Evolutionary conservation across 2,113 vertebrate genomes (phyloP), one percentile per base, ranked within the genome.

Genomic region (Echinops telfairi): DNA sequence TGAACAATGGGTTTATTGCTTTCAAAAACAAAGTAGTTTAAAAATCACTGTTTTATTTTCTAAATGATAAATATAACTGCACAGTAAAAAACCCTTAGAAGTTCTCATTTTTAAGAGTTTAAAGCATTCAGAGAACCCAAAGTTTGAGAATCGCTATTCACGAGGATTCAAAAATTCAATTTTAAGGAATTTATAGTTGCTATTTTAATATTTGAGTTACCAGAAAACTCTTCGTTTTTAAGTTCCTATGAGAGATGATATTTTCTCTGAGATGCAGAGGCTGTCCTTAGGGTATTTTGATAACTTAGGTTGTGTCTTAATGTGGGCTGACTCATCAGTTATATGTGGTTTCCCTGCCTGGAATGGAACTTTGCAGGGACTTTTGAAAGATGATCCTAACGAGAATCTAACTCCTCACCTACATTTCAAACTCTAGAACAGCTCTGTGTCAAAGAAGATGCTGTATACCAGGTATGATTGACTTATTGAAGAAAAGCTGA

Each of bases 401-500:
- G 38, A 27, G 6, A 0, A 22, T 68, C 11, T 38, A 5, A 82
- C 2, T 78, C 58, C 11, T 89, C 36, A 73, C 73, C 43, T 83
- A 60, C 9, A 78, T 77, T 89, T 94, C 16, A 36, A 1, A 11
- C 22, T 92, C 73, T 68, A 43, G 29, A 90, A 33, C 81, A 60
- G 90, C 6, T 16, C 20, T 68, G 4, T 29, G 53, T 73, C 57
- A 84, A 83, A 80, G 66, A 82, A 75, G 89, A 1, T 83, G 23
- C 29, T 27, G 16, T 47, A 31, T 3, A 76, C 14, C 71, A 86
- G 27, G 33, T 22, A 40, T 81, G 33, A 77, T 3, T 64, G 47
- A 85, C 3, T 62, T 6, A 89, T 29, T 80, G 29, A 83, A 76
- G 47, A 95, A 79, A 95, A 90, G 25, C 16, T 83, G 78, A 89